Conservation (phyloP, 2,113 vertebrate genomes). For the Bungarus multicinctus region DNA sequence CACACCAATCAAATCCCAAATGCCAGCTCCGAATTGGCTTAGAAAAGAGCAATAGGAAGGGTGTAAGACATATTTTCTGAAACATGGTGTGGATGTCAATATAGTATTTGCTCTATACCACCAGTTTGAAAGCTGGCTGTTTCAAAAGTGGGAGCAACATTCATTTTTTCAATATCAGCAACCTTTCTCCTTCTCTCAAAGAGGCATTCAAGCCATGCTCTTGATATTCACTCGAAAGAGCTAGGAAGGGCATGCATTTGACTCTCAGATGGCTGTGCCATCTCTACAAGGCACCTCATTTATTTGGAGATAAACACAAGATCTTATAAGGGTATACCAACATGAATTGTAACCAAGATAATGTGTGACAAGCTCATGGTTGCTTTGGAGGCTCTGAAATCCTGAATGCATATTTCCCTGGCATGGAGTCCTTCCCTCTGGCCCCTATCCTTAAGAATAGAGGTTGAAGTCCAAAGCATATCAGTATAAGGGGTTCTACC, state of each 20-base stretch:
- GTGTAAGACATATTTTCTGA: neutral
- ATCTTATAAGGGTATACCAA: neutral
- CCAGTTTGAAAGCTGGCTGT: neutral
- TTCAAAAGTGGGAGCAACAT: neutral
- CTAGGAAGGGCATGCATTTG: neutral
- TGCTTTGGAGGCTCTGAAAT: neutral
- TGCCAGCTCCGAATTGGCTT: neutral
- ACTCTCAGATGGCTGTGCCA: neutral
- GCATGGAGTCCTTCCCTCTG: neutral
- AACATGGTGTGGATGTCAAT: neutral
- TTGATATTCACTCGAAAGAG: neutral
- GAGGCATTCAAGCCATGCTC: neutral
- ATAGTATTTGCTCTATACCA: neutral
- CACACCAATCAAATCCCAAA: neutral
- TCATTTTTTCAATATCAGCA: neutral
- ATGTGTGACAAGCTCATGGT: neutral
- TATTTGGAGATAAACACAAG: neutral
- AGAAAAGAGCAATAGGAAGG: neutral
- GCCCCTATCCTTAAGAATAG: neutral
- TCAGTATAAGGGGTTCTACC: neutral
- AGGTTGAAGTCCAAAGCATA: neutral
- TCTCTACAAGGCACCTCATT: neutral
- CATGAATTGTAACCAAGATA: neutral
- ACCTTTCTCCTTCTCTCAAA: neutral
- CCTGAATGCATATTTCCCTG: neutral